These are phyloP conservation scores for Patiria pectinifera DNA, from an alignment of 53 echinoderm and acorn worm species.

Conservation along the genomic window DNA sequence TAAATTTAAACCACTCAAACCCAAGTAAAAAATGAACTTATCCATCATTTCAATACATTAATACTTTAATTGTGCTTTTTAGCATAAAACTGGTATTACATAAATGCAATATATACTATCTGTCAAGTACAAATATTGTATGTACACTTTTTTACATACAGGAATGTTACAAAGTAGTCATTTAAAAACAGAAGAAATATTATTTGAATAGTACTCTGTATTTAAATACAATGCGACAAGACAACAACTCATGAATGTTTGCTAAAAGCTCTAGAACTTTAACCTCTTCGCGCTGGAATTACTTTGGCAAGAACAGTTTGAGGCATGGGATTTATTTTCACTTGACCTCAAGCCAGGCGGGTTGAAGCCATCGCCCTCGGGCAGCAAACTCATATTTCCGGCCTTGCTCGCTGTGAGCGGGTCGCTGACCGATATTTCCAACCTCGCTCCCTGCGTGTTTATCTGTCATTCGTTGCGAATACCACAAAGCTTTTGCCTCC, in stretches of 20 bases:
- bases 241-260: not conserved
- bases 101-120: constrained; percentile 6
- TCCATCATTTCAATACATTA: not conserved
- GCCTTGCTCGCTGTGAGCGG: too few species aligned
- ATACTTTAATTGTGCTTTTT: not conserved
- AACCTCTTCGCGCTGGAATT: too few species aligned
- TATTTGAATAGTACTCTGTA: not conserved
- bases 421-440: too few species aligned
- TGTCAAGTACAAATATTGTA: constrained; percentile 28
- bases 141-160: constrained; percentile 43
- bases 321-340: too few species aligned
- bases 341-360: too few species aligned
- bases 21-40: not conserved
- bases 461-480: too few species aligned
- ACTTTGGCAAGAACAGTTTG: too few species aligned
- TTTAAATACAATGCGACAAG: not conserved
- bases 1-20: not conserved
- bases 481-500: too few species aligned
- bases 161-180: constrained; percentile 31
- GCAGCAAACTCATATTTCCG: too few species aligned
- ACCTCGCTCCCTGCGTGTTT: too few species aligned
- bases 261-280: not conserved
- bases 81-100: not conserved
- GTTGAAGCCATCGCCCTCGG: too few species aligned
- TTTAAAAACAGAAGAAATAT: not conserved